A percentile compares a stretch with the other conserved stretches of the same genome.
Evolutionary conservation across 1,140 invertebrate species (phyloP).

Genomic region (Drosophila pseudoobscura): DNA sequence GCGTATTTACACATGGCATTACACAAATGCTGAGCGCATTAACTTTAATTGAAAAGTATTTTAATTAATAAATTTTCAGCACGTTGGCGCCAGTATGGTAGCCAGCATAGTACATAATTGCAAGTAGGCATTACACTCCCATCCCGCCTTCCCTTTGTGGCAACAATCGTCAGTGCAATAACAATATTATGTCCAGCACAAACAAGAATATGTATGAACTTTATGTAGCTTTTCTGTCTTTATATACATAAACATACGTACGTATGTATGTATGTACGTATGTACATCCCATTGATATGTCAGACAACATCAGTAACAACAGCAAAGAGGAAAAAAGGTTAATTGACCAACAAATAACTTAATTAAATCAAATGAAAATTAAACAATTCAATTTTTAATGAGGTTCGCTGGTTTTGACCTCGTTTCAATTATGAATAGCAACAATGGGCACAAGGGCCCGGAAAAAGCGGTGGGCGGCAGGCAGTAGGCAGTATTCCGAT

Average conservation of each 20-base stretch:
- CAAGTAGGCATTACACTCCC: conserved; percentile 58
- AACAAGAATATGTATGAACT: conserved; percentile 44
- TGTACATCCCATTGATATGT: conserved; percentile 70
- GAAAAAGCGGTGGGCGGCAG: conserved; percentile 15
- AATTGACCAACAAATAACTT: conserved; percentile 81
- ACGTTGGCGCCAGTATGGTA: conserved; percentile 35
- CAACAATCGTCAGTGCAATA: conserved; percentile 53
- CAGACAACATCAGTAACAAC: conserved; percentile 58
- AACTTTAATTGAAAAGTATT: conserved; percentile 79
- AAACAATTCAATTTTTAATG: conserved; percentile 80
- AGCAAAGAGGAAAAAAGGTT: conserved; percentile 61
- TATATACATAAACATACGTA: neutral
- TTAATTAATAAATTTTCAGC: conserved; percentile 80
- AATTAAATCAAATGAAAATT: conserved; percentile 81
- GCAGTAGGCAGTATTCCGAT: neutral
- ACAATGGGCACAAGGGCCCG: conserved; percentile 38
- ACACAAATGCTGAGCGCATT: conserved; percentile 77
- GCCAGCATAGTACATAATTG: conserved; percentile 48
- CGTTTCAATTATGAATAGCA: conserved; percentile 68
- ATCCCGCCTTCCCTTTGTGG: neutral
- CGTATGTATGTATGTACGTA: conserved; percentile 16
- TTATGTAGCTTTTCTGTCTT: conserved; percentile 7
- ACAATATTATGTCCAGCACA: conserved; percentile 66
- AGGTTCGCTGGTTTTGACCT: conserved; percentile 70
- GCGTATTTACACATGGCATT: conserved; percentile 68